Evolutionary conservation across 2,888 invertebrate species (phyloP).

Genomic region (Lordiphosa fenestrarum): DNA sequence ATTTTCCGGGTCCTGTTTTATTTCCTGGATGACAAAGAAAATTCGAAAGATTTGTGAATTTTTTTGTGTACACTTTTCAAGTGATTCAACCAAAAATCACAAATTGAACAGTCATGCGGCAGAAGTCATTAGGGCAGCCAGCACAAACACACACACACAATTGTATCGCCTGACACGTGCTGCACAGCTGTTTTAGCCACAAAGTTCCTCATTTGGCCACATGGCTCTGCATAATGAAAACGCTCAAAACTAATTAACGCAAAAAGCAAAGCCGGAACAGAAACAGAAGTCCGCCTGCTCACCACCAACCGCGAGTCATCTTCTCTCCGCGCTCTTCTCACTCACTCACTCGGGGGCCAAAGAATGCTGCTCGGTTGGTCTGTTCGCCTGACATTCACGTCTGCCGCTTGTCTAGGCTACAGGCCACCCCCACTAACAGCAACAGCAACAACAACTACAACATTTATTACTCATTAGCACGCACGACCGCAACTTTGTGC

Average conservation of each 20-base stretch:
- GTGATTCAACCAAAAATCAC: neutral
- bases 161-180: no score
- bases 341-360: slow-evolving; percentile 15
- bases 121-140: no score
- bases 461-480: slow-evolving; percentile 70
- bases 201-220: slow-evolving; percentile 12
- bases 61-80: no score
- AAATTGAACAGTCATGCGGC: neutral
- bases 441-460: slow-evolving; percentile 22
- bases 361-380: slow-evolving; percentile 37
- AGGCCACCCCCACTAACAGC: slow-evolving; percentile 16
- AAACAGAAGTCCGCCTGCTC: slow-evolving; percentile 9
- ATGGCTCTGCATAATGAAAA: slow-evolving; percentile 57
- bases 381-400: slow-evolving; percentile 59
- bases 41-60: neutral
- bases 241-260: slow-evolving; percentile 71
- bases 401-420: slow-evolving; percentile 53
- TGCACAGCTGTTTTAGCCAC: neutral
- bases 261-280: slow-evolving; percentile 57
- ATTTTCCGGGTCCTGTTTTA: no score
- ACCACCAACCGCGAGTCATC: slow-evolving; percentile 2
- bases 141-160: no score
- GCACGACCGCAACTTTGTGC: slow-evolving; percentile 53
- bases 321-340: slow-evolving; percentile 9
- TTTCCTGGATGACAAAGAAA: no score